Conservation (phyloP, 2,888 invertebrate genomes). For the Eustalomyia histrio region DNA sequence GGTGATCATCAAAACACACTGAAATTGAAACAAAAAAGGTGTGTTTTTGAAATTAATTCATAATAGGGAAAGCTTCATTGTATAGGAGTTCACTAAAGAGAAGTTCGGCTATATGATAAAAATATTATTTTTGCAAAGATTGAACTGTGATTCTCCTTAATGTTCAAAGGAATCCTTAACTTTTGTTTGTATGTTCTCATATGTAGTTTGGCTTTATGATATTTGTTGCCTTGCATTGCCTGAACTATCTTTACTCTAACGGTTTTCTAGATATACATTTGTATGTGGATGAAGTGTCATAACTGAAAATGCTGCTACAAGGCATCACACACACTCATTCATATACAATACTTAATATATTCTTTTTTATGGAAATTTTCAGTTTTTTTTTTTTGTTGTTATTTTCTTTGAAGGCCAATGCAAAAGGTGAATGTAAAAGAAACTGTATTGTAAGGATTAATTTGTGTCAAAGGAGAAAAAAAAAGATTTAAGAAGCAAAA, state of each 20-base stretch:
- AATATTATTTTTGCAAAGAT: too few relatives aligned
- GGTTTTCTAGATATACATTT: not conserved
- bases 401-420: constrained; percentile 44
- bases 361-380: constrained; percentile 6
- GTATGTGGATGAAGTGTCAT: constrained; percentile 56
- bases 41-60: too few relatives aligned
- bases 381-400: not conserved
- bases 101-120: too few relatives aligned
- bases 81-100: too few relatives aligned
- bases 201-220: not conserved
- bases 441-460: constrained; percentile 5
- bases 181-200: constrained; percentile 4
- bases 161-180: constrained; percentile 1
- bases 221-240: not conserved
- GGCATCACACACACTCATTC: constrained; percentile 7
- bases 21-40: too few relatives aligned
- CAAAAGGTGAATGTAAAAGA: constrained; percentile 59
- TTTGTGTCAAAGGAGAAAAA: constrained; percentile 41
- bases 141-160: constrained; percentile 15
- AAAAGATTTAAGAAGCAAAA: too few relatives aligned
- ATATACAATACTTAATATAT: not conserved
- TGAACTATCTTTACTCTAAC: constrained; percentile 2
- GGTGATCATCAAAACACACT: too few relatives aligned
- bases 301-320: constrained; percentile 59
- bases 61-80: too few relatives aligned